Base-by-base conservation (phyloP, 2,797 vertebrate genomes). In the Lutra lutra region DNA sequence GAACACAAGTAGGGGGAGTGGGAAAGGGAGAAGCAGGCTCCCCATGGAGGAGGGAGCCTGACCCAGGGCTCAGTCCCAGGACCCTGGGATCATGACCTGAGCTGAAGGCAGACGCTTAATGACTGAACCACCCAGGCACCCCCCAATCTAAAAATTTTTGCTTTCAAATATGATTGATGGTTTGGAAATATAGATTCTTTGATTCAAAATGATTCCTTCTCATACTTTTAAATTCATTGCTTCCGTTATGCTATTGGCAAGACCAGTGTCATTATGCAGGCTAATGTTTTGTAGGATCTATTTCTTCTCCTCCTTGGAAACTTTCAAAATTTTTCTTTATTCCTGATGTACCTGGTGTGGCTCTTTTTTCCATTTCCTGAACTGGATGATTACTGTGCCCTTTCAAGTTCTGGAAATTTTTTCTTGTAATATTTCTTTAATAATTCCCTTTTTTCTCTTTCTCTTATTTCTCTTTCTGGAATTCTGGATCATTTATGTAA, bases 131-230 rank as follows among this genome's bases (percentile, higher is more conserved):
- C 11, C 10, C 58, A 60, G 10, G 25, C 10, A 27, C 25, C 25
- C 58, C 58, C 25, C 25, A 60, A 64, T 54, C 56, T 75, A 84
- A 89, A 92, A 84, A 46, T 58, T 80, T 29, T 96, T 90, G 43
- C 58, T 96, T 94, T 96, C 80, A 79, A 56, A 86, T 58, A 68
- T 83, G 40, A 64, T 54, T 11, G 18, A 73, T 86, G 72, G 38
- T 29, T 91, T 82, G 17, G 66, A 89, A 90, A 79, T 72, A 83
- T 1, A 86, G 60, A 58, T 43, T 58, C 40, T 29, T 83, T 68
- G 5, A 66, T n/a, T 87, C 58, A 68, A 87, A 93, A 92, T 60
- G 23, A 56, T 73, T 85, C 62, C 58, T 72, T 54, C 10, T 62
- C 21, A 10, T 80, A 73, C 27, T 89, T 89, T 78, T 46, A 51